These are phyloP conservation scores for Chionomys nivalis DNA, from an alignment of 2,113 vertebrate genomes.

Conservation along the genomic window DNA sequence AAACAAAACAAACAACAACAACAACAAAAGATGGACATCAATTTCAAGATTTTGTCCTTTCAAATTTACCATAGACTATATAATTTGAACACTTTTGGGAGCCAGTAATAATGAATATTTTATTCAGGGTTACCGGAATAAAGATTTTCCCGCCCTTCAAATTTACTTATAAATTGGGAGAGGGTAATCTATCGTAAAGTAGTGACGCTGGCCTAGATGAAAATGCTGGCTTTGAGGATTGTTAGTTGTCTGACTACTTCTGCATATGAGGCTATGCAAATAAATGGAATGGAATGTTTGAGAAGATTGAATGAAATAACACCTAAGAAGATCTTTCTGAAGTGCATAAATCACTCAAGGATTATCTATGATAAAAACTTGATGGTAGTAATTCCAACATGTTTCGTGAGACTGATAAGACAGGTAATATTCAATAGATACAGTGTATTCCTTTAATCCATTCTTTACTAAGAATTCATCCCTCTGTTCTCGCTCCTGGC, in stretches of 20 bases:
- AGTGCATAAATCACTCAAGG: background rate
- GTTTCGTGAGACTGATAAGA: background rate
- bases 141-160: fast-evolving
- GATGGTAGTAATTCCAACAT: background rate
- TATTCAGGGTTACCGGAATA: background rate
- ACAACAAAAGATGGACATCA: background rate
- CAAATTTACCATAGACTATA: background rate
- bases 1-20: too few relatives aligned
- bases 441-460: background rate
- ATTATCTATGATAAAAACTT: background rate
- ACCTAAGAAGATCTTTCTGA: background rate
- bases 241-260: background rate
- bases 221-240: background rate
- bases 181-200: background rate
- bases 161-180: background rate
- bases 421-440: background rate
- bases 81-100: background rate
- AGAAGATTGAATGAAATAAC: background rate
- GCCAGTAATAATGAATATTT: background rate
- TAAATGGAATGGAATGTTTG: background rate
- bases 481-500: background rate
- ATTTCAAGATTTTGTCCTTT: background rate
- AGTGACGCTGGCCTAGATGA: background rate
- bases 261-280: background rate
- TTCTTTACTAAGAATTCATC: background rate